Evolutionary conservation across 2,113 vertebrate genomes (phyloP).

Genomic region (Pelobates fuscus): DNA sequence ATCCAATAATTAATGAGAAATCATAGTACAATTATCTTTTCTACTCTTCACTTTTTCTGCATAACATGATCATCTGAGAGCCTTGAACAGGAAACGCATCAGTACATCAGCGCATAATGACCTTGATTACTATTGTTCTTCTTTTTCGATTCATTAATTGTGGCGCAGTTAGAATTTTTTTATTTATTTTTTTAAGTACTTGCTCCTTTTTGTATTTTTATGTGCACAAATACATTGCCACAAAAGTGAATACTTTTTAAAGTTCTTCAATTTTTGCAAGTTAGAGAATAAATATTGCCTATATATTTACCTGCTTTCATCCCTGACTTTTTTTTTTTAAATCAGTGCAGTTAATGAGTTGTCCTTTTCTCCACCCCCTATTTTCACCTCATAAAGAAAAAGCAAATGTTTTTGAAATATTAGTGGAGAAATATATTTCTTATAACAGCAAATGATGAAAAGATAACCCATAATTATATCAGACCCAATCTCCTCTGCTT

Average conservation of each 20-base stretch:
- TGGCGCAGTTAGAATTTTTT: slow-evolving; percentile 18
- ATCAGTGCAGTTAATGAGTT: too few species aligned
- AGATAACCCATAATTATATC: too few species aligned
- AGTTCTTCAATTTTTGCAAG: slow-evolving; percentile 61
- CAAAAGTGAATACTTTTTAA: slow-evolving; percentile 18
- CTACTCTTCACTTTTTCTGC: slow-evolving; percentile 52
- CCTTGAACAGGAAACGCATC: slow-evolving; percentile 57
- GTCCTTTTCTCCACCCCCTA: too few species aligned
- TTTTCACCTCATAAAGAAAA: too few species aligned
- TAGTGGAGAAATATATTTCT: too few species aligned
- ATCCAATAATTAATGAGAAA: slow-evolving; percentile 56
- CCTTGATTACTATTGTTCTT: slow-evolving; percentile 55
- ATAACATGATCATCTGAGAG: slow-evolving; percentile 54
- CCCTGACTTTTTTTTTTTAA: too few species aligned
- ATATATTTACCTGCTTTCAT: too few species aligned
- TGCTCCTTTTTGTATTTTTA: slow-evolving; percentile 48
- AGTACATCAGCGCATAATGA: slow-evolving; percentile 54
- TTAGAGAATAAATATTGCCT: too few species aligned
- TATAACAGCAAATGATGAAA: too few species aligned
- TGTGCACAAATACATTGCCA: slow-evolving; percentile 37
- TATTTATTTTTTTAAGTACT: slow-evolving; percentile 38
- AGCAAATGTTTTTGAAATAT: too few species aligned
- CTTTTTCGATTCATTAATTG: background rate
- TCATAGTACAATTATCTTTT: slow-evolving; percentile 43
- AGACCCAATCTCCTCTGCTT: too few species aligned